phyloP scores from a whole-genome alignment of 1,140 invertebrate genomes.

The Penaeus chinensis region DNA sequence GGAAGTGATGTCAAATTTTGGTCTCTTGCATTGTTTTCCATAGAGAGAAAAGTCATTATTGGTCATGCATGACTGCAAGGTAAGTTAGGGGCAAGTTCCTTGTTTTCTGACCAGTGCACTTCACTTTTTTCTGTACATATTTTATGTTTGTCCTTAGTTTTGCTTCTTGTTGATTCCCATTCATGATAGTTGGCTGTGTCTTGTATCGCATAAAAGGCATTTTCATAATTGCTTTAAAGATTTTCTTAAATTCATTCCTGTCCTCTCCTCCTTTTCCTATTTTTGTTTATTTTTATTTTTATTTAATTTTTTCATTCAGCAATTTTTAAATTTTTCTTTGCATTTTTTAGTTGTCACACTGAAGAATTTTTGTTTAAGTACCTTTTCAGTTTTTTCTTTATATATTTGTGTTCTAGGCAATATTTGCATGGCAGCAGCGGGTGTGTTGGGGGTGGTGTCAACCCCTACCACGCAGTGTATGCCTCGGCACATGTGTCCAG shows the following conservation, averaged over 20 bases:
- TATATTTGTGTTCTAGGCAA: constrained; percentile 57
- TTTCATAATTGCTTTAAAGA: background rate
- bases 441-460: constrained; percentile 46
- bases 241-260: constrained; percentile 4
- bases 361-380: background rate
- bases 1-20: too few species aligned
- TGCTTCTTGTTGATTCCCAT: background rate
- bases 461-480: constrained; percentile 51
- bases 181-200: background rate
- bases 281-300: background rate
- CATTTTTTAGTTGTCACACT: constrained; percentile 5
- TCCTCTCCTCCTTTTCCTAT: background rate
- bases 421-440: constrained; percentile 56
- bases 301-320: background rate
- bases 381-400: constrained; percentile 7
- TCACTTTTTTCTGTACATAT: too few species aligned
- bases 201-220: background rate
- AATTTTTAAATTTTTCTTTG: constrained; percentile 12
- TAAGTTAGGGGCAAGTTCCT: too few species aligned
- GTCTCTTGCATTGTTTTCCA: too few species aligned
- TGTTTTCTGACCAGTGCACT: too few species aligned
- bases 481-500: constrained; percentile 43
- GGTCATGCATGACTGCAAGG: too few species aligned
- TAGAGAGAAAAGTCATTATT: too few species aligned
- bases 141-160: background rate